Percentiles rank a stretch among this genome's conserved stretches.
Evolutionary conservation across 1,140 invertebrate genomes (phyloP).

Genomic region (Homarus americanus): DNA sequence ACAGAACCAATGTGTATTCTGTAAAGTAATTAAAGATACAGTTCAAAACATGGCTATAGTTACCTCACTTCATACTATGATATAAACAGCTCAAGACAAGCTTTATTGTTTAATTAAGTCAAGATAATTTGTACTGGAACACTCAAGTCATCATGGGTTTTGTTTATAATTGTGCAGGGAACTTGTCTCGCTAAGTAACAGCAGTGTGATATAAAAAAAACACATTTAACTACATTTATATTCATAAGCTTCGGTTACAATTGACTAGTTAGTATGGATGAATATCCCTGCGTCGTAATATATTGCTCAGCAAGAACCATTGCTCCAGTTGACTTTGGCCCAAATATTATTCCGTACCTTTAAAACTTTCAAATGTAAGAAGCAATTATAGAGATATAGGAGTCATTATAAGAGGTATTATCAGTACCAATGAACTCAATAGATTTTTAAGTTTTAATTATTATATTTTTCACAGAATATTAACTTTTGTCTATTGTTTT

Average conservation of each 20-base stretch:
- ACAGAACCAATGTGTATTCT: too few species aligned
- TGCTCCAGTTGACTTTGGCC: constrained; percentile 2
- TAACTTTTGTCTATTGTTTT: not conserved
- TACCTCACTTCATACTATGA: too few species aligned
- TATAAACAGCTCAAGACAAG: too few species aligned
- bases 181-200: not conserved
- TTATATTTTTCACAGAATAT: not conserved
- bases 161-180: not conserved
- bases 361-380: constrained; percentile 6
- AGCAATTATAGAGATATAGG: not conserved
- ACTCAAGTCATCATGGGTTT: too few species aligned
- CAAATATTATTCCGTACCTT: constrained; percentile 33
- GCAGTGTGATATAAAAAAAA: not conserved
- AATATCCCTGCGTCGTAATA: not conserved
- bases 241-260: not conserved
- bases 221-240: not conserved
- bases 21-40: too few species aligned
- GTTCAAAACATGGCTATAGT: too few species aligned
- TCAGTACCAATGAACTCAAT: not conserved
- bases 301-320: not conserved
- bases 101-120: too few species aligned
- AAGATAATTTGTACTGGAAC: too few species aligned
- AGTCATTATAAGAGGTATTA: not conserved
- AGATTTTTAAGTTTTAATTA: not conserved
- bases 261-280: not conserved